A percentile compares a stretch with the other conserved stretches of the same genome.
phyloP scores from a whole-genome alignment of 2,113 vertebrate genomes.

The Spilogale gracilis region DNA sequence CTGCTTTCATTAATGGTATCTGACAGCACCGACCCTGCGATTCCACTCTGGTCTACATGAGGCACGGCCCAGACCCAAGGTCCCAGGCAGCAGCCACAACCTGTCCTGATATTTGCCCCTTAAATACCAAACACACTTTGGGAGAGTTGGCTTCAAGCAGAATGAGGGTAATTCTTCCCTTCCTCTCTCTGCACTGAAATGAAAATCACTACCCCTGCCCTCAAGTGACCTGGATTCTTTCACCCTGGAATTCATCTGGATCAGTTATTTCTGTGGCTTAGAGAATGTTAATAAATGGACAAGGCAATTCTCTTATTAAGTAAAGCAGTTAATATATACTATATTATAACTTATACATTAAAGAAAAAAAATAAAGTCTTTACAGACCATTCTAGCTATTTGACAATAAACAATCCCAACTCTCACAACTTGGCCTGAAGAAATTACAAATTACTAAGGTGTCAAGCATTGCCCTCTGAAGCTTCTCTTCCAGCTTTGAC shows the following conservation, averaged over 20 bases:
- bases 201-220: not conserved
- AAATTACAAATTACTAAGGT: not conserved
- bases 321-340: not conserved
- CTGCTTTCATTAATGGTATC: not conserved
- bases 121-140: not conserved
- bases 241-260: not conserved
- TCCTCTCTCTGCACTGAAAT: not conserved
- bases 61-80: not conserved
- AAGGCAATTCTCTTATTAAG: not conserved
- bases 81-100: not conserved
- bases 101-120: not conserved
- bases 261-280: not conserved
- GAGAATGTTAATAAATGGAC: not conserved
- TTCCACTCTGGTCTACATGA: not conserved
- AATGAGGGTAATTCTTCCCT: not conserved
- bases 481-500: not conserved
- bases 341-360: not conserved
- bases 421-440: not conserved
- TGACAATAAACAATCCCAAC: not conserved
- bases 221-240: not conserved
- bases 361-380: constrained; percentile 2
- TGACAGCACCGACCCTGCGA: not conserved
- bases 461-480: not conserved
- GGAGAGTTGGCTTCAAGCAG: not conserved
- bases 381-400: not conserved